A percentile compares a stretch with the other conserved stretches of the same genome.
Conservation (phyloP, 2,113 vertebrate genomes). For the Menura novaehollandiae region DNA sequence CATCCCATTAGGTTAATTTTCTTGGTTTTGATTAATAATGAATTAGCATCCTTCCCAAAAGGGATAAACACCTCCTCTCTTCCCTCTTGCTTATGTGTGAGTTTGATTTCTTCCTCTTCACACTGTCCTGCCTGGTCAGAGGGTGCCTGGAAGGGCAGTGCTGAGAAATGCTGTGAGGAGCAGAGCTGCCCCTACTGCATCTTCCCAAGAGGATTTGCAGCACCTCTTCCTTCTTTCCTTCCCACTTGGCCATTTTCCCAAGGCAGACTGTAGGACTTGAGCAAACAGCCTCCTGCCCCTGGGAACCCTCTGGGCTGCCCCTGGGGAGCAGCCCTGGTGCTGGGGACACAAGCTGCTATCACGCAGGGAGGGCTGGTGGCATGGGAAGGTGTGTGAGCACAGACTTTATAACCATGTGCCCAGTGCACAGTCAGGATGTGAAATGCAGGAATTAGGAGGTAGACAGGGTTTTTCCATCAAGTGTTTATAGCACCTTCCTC, state of each 20-base stretch:
- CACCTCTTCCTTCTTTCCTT: neutral
- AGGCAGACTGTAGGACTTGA: neutral
- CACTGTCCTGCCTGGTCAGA: neutral
- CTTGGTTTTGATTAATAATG: neutral
- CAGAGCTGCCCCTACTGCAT: neutral
- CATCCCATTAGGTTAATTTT: neutral
- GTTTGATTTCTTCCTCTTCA: neutral
- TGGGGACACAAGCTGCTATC: neutral
- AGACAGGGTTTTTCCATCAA: constrained; percentile 1
- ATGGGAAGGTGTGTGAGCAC: neutral
- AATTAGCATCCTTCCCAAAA: neutral
- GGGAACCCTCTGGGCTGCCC: neutral
- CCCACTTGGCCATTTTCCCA: fast-evolving
- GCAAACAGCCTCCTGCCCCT: neutral
- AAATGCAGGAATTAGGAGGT: neutral
- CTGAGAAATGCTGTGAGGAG: neutral
- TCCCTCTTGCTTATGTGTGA: neutral
- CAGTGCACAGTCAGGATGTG: fast-evolving
- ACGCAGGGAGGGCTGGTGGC: neutral
- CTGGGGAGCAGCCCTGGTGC: fast-evolving
- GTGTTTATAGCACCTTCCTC: constrained; percentile 24
- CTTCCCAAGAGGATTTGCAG: neutral
- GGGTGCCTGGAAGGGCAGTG: neutral
- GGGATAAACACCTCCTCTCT: neutral
- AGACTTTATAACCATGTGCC: neutral